A percentile compares a stretch with the other conserved stretches of the same genome.
Conservation (phyloP, 1,140 invertebrate species). For the Melitaea cinxia region DNA sequence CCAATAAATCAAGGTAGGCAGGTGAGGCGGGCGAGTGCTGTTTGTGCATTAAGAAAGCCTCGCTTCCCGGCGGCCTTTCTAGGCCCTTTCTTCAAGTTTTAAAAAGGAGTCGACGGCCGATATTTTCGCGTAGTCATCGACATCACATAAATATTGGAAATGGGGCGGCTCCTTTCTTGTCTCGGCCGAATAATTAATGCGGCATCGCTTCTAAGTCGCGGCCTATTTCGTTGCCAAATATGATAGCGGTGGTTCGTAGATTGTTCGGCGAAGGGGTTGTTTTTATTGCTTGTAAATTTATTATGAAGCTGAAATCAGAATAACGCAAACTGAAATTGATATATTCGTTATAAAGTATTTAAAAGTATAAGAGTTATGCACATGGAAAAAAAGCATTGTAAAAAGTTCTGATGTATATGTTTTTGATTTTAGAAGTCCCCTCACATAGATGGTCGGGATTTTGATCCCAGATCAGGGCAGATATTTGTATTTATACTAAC, state of each 20-base stretch:
- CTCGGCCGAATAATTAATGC: conserved; percentile 78
- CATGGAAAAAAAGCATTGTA: too few species aligned
- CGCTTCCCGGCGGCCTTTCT: conserved; percentile 74
- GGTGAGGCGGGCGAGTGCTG: conserved; percentile 73
- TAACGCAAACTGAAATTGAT: too few species aligned
- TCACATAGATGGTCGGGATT: too few species aligned
- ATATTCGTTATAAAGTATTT: too few species aligned
- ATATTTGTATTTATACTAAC: too few species aligned
- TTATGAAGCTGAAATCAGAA: background rate
- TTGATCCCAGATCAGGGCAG: too few species aligned
- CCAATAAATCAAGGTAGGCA: conserved; percentile 79
- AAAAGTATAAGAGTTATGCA: too few species aligned
- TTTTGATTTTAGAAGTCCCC: too few species aligned
- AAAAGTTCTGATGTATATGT: too few species aligned
- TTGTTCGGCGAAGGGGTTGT: conserved; percentile 3
- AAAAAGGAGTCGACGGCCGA: conserved; percentile 80
- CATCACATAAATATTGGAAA: conserved; percentile 83
- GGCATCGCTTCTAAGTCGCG: conserved; percentile 68
- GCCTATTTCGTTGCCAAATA: conserved; percentile 70
- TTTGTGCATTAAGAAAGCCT: conserved; percentile 79
- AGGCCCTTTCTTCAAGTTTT: conserved; percentile 78
- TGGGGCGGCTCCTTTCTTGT: conserved; percentile 78
- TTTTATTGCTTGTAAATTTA: conserved; percentile 6
- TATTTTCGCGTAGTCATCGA: conserved; percentile 80
- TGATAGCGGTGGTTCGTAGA: conserved; percentile 46